Percentiles rank a stretch among this genome's conserved stretches.
These are phyloP conservation scores for Palaemon carinicauda DNA, from an alignment of 1,140 invertebrate species.

Conservation along the genomic window DNA sequence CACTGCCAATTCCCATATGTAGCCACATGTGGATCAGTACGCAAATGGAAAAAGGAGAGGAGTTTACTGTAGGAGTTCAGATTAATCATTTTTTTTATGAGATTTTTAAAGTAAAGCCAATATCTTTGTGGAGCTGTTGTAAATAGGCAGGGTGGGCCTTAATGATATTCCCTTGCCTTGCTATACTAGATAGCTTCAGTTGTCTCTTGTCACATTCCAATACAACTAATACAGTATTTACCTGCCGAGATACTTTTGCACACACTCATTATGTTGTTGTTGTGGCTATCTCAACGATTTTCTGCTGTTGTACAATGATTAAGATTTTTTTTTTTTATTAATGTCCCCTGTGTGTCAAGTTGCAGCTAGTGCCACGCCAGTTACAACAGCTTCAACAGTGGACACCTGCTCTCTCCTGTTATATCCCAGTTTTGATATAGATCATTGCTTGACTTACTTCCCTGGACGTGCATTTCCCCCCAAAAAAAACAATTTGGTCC, in stretches of 20 bases:
- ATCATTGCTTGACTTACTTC: slow-evolving; percentile 54
- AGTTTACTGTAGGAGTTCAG: slow-evolving; percentile 47
- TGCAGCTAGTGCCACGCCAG: slow-evolving; percentile 44
- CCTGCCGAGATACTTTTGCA: too few species aligned
- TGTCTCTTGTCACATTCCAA: slow-evolving; percentile 12
- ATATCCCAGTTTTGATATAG: slow-evolving; percentile 50
- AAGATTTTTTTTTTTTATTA: slow-evolving; percentile 13
- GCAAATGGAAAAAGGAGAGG: slow-evolving; percentile 36
- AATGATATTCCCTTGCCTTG: background rate
- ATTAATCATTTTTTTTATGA: slow-evolving; percentile 26
- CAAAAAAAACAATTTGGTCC: background rate
- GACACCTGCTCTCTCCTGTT: slow-evolving; percentile 42
- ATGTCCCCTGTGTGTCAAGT: slow-evolving; percentile 31
- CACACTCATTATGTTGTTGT: too few species aligned
- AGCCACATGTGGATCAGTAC: slow-evolving; percentile 46
- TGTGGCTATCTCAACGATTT: background rate
- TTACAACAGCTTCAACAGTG: slow-evolving; percentile 44
- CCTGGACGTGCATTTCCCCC: slow-evolving; percentile 29
- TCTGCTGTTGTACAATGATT: background rate
- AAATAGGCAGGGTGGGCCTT: slow-evolving; percentile 22
- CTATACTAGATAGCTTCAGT: background rate
- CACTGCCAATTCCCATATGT: slow-evolving; percentile 55
- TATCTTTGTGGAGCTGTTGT: slow-evolving; percentile 51
- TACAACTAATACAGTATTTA: background rate
- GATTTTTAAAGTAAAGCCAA: slow-evolving; percentile 46